Conservation (phyloP, 2,113 vertebrate genomes). For the Sisor rabdophorus region DNA sequence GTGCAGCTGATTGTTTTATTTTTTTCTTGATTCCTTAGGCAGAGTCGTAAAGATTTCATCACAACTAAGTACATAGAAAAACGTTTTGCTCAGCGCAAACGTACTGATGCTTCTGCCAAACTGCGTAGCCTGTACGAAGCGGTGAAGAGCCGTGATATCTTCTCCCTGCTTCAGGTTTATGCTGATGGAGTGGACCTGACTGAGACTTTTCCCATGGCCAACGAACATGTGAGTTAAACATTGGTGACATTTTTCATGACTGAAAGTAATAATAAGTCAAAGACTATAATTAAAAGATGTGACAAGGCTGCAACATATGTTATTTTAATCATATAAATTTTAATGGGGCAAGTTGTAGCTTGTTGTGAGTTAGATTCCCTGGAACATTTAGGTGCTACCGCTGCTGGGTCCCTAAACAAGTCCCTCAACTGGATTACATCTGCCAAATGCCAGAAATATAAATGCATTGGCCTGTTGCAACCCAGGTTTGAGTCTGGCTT, state of each 20-base stretch:
- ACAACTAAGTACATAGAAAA: conserved; percentile 92
- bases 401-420: too few species aligned
- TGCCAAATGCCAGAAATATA: too few species aligned
- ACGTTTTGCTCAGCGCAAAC: conserved; percentile 76
- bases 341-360: too few species aligned
- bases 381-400: too few species aligned
- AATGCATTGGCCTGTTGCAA: too few species aligned
- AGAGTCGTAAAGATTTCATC: conserved; percentile 92
- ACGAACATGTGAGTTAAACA: conserved; percentile 80
- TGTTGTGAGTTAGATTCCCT: too few species aligned
- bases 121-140: conserved; percentile 82
- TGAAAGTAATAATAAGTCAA: not conserved
- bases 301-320: not conserved
- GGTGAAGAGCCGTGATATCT: conserved; percentile 81
- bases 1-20: not conserved
- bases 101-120: conserved; percentile 64
- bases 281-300: not conserved
- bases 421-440: too few species aligned
- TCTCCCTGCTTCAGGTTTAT: conserved; percentile 85
- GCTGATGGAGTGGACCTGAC: conserved; percentile 89
- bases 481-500: too few species aligned
- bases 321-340: too few species aligned
- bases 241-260: not conserved
- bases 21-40: conserved; percentile 67
- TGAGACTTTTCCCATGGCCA: conserved; percentile 79